These are phyloP conservation scores for Brenthis ino DNA, from an alignment of 2,888 invertebrate genomes.

Conservation along the genomic window DNA sequence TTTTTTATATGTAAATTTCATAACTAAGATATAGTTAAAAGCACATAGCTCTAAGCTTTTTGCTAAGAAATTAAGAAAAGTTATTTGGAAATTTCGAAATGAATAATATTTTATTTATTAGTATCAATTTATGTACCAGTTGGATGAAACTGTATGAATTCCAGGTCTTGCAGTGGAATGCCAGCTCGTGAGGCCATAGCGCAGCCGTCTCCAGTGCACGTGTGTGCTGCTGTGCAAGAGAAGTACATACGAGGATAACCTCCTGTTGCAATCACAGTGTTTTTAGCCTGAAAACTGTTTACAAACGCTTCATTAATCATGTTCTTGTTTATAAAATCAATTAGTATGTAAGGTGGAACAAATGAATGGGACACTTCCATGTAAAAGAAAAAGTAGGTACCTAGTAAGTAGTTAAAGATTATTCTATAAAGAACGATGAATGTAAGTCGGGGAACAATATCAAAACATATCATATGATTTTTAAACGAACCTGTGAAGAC, in stretches of 20 bases:
- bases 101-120: neutral
- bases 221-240: conserved; percentile 99
- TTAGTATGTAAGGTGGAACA: neutral
- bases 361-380: neutral
- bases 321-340: neutral
- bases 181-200: conserved; percentile 95
- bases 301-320: neutral
- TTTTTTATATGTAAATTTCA: no score
- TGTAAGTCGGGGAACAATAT: no score
- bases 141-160: conserved; percentile 99
- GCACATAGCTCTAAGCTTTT: no score
- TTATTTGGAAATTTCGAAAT: no score
- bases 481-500: conserved; percentile 89
- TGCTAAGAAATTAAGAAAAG: no score
- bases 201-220: conserved; percentile 98
- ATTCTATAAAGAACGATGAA: no score
- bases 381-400: neutral
- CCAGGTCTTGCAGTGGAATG: conserved; percentile 96
- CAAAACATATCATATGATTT: neutral
- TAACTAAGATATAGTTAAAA: no score
- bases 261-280: conserved; percentile 89
- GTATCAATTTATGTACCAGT: conserved; percentile 84
- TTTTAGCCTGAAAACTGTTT: conserved; percentile 82
- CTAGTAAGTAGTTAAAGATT: no score
- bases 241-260: conserved; percentile 96